These are phyloP conservation scores for Poeciliopsis occidentalis DNA, from an alignment of 2,113 vertebrate species.

Conservation along the genomic window DNA sequence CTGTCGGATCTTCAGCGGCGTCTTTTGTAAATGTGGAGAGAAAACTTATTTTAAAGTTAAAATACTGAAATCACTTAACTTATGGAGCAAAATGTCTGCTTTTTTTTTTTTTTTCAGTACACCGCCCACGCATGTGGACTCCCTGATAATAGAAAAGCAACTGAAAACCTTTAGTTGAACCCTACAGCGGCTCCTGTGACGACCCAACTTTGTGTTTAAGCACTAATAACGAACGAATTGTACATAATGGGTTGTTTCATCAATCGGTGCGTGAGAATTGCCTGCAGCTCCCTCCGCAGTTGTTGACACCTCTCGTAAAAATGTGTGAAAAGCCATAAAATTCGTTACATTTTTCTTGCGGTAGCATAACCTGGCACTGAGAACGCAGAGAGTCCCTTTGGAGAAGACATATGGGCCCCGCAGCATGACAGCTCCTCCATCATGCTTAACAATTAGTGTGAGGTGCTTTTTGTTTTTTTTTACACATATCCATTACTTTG, in stretches of 20 bases:
- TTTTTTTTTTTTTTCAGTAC: not conserved
- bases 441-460: too few species aligned
- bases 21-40: not conserved
- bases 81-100: not conserved
- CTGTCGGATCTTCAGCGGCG: not conserved
- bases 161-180: conserved; percentile 44
- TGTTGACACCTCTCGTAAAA: not conserved
- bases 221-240: conserved; percentile 49
- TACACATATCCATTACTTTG: too few species aligned
- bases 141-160: conserved; percentile 15
- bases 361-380: too few species aligned
- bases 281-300: too few species aligned
- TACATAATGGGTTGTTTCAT: conserved; percentile 39
- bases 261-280: conserved; percentile 6
- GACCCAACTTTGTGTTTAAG: conserved; percentile 16
- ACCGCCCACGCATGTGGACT: not conserved
- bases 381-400: too few species aligned
- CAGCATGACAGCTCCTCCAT: not conserved
- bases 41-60: not conserved
- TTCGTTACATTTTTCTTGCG: too few species aligned
- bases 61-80: not conserved
- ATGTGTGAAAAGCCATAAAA: not conserved
- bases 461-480: too few species aligned
- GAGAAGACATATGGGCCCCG: too few species aligned
- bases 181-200: not conserved